phyloP scores from a whole-genome alignment of 1,140 invertebrate genomes.

The Gonatopus flavifemur region DNA sequence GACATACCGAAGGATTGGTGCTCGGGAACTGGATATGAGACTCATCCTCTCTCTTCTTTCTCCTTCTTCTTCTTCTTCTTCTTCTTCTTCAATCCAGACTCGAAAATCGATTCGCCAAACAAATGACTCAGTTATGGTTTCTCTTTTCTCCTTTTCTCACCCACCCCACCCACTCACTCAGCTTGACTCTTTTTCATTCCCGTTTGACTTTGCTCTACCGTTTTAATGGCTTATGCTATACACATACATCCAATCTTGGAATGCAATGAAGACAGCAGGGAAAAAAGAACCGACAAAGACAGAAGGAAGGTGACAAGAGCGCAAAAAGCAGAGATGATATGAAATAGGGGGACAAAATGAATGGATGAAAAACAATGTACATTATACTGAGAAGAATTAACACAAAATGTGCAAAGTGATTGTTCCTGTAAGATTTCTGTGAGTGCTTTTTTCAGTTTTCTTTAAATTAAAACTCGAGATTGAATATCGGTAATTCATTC shows the following conservation, averaged over 20 bases:
- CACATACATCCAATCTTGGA: slow-evolving; percentile 17
- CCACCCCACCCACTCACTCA: slow-evolving; percentile 16
- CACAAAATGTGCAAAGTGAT: no score
- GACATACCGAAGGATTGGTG: slow-evolving; percentile 18
- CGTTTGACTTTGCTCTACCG: slow-evolving; percentile 10
- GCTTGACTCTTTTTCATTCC: slow-evolving; percentile 18
- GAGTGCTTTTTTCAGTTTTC: no score
- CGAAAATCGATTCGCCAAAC: slow-evolving; percentile 40
- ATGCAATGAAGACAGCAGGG: slow-evolving; percentile 17
- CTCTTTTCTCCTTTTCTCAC: slow-evolving; percentile 7
- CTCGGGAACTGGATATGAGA: no score
- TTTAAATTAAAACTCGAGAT: no score
- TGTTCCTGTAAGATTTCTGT: no score
- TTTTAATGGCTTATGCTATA: slow-evolving; percentile 31
- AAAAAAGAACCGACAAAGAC: slow-evolving; percentile 14
- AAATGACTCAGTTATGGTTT: slow-evolving; percentile 41
- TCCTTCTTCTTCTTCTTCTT: no score
- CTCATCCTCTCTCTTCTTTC: no score
- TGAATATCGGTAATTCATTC: no score
- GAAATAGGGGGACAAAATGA: slow-evolving; percentile 19
- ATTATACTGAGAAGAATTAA: slow-evolving; percentile 23
- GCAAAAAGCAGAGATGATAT: slow-evolving; percentile 23
- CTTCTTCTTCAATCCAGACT: slow-evolving; percentile 19
- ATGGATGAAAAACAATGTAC: slow-evolving; percentile 10
- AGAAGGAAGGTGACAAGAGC: slow-evolving; percentile 12